A percentile compares a stretch with the other conserved stretches of the same genome.
These are phyloP conservation scores for Sciurus niger DNA, from an alignment of 2,113 vertebrate genomes.

Conservation along the genomic window DNA sequence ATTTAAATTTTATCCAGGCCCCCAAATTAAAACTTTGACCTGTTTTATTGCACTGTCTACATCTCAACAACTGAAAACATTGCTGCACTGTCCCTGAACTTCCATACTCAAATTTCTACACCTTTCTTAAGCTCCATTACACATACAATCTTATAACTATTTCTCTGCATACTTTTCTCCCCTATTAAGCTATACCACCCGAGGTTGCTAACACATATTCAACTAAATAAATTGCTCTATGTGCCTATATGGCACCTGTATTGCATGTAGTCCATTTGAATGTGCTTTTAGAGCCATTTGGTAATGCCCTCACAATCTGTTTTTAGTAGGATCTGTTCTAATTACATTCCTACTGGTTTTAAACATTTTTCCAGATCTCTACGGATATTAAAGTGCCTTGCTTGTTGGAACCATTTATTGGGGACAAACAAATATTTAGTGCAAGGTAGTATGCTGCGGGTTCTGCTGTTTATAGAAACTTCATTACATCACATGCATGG, in stretches of 20 bases:
- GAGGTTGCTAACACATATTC: neutral
- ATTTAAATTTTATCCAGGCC: too few species aligned
- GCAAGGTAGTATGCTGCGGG: neutral
- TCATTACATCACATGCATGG: neutral
- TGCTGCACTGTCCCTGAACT: neutral
- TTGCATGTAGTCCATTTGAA: neutral
- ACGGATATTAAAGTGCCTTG: neutral
- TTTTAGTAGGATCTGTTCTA: neutral
- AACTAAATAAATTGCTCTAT: neutral
- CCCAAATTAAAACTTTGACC: neutral
- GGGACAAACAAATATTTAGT: neutral
- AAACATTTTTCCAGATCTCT: neutral
- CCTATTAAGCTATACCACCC: neutral
- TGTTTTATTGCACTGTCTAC: neutral
- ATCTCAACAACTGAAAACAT: neutral
- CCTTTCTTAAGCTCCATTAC: neutral
- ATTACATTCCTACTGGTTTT: neutral
- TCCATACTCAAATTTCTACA: neutral
- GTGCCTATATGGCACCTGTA: neutral
- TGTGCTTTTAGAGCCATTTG: neutral
- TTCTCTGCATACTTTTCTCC: neutral
- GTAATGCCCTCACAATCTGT: neutral
- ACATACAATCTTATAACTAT: neutral
- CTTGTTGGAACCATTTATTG: neutral
- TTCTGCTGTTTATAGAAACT: constrained; percentile 53